phyloP scores from a whole-genome alignment of 2,113 vertebrate species.

The human (Homo sapiens) region GRCh38 chr4:5435001-5435500 shows the following conservation, averaged over 20 bases:
- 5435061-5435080: neutral
- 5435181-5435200: neutral
- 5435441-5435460: neutral
- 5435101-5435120: rapidly evolving
- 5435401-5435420: neutral
- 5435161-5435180: neutral
- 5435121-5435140: neutral
- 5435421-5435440: neutral
- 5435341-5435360: neutral
- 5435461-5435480: neutral
- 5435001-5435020: neutral
- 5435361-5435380: neutral
- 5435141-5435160: neutral
- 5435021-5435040: neutral
- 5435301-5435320: neutral
- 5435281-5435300: neutral
- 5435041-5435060: neutral
- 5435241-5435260: neutral
- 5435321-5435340: neutral
- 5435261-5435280: neutral
- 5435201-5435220: neutral
- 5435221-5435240: neutral
- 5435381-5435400: no score
- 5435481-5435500: no score
- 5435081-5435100: no score